Conservation (phyloP, 1,140 invertebrate genomes). For the Colletes gigas region DNA sequence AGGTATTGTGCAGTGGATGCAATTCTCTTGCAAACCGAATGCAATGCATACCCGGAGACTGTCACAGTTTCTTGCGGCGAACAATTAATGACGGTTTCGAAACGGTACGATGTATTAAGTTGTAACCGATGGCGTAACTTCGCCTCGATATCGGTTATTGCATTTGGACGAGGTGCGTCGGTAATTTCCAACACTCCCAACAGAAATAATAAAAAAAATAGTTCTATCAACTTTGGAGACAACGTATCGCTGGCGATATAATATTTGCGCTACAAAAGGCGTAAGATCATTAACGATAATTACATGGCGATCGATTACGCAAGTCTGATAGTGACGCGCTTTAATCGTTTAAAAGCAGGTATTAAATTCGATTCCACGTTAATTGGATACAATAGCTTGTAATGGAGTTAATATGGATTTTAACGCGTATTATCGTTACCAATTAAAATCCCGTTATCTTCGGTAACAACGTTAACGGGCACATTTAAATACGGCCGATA, state of each 20-base stretch:
- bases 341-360: constrained; percentile 22
- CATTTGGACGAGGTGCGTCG: neutral
- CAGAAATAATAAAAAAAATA: neutral
- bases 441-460: constrained; percentile 43
- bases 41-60: neutral
- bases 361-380: constrained; percentile 4
- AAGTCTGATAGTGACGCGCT: neutral
- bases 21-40: neutral
- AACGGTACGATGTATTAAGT: neutral
- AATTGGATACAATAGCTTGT: constrained; percentile 14
- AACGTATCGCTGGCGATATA: no score
- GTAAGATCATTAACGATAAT: no score
- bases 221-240: no score
- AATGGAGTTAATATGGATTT: constrained; percentile 40
- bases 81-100: constrained; percentile 20
- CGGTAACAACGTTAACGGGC: constrained; percentile 17
- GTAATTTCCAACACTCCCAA: neutral
- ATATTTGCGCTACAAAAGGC: no score
- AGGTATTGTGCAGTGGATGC: neutral
- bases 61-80: constrained; percentile 33
- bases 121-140: neutral
- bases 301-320: no score
- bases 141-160: neutral
- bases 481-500: constrained; percentile 37
- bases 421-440: constrained; percentile 43